phyloP scores from a whole-genome alignment of 1,140 invertebrate species.

The Hypothenemus hampei region DNA sequence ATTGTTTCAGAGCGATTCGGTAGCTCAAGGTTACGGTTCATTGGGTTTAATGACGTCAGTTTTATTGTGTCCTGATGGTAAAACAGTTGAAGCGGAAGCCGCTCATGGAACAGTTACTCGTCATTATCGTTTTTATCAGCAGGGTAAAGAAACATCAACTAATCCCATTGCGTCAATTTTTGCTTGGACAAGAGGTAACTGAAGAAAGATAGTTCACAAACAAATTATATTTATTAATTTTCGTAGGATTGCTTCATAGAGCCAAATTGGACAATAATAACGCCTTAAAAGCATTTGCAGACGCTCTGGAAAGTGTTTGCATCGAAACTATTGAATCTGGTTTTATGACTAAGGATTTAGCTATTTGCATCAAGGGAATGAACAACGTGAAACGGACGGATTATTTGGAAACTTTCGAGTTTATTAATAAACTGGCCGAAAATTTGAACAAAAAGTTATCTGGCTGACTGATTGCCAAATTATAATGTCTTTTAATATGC shows the following conservation, averaged over 20 bases:
- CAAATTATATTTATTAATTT: not conserved
- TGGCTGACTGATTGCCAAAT: not conserved
- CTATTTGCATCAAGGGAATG: slow-evolving; percentile 95
- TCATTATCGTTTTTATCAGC: slow-evolving; percentile 89
- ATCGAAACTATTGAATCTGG: slow-evolving; percentile 92
- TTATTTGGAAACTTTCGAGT: slow-evolving; percentile 97
- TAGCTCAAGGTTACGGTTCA: slow-evolving; percentile 92
- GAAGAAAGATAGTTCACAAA: slow-evolving; percentile 43
- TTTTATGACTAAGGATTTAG: slow-evolving; percentile 98
- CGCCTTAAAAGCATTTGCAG: slow-evolving; percentile 69
- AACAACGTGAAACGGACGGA: slow-evolving; percentile 75
- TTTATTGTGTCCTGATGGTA: slow-evolving; percentile 90
- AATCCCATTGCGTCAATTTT: slow-evolving; percentile 99
- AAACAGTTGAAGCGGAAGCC: slow-evolving; percentile 95
- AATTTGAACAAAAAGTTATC: slow-evolving; percentile 65
- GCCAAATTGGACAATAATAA: slow-evolving; percentile 89
- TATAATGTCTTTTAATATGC: not conserved
- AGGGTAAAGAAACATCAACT: slow-evolving; percentile 95
- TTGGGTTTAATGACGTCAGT: slow-evolving; percentile 96
- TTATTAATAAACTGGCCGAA: slow-evolving; percentile 92
- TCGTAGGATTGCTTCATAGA: slow-evolving; percentile 56
- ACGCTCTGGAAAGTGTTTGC: slow-evolving; percentile 84
- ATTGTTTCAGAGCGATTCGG: slow-evolving; percentile 61
- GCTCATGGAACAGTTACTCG: slow-evolving; percentile 97
- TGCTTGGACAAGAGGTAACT: slow-evolving; percentile 92